A percentile compares a stretch with the other conserved stretches of the same genome.
phyloP scores from a whole-genome alignment of 1,140 invertebrate genomes.

The Eciton burchellii region DNA sequence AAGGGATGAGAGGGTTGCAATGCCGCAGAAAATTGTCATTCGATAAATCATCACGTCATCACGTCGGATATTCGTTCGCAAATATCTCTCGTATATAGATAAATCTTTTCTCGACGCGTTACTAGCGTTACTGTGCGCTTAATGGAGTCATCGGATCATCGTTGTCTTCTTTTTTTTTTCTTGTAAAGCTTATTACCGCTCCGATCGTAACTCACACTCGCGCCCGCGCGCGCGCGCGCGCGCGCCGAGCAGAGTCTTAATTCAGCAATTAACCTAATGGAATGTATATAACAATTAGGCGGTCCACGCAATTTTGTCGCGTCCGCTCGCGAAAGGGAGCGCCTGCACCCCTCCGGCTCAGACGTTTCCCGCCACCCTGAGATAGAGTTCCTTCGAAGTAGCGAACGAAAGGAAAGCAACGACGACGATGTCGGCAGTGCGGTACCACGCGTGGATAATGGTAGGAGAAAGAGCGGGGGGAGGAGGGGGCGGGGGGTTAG shows the following conservation, averaged over 20 bases:
- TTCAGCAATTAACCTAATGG: conserved; percentile 86
- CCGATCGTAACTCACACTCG: conserved; percentile 75
- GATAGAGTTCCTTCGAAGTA: conserved; percentile 26
- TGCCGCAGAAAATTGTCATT: no score
- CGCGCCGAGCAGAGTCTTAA: conserved; percentile 82
- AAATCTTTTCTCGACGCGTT: no score
- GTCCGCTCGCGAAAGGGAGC: conserved; percentile 59
- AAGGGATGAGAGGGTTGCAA: no score
- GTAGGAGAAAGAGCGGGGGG: conserved; percentile 31
- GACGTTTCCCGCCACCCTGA: conserved; percentile 20
- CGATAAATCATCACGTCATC: no score
- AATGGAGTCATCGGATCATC: conserved; percentile 39
- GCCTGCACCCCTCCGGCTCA: conserved; percentile 60
- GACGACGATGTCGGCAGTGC: conserved; percentile 1
- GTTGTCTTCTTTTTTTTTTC: no score
- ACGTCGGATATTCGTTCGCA: no score
- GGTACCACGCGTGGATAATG: conserved; percentile 43
- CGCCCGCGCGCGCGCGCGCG: conserved; percentile 57
- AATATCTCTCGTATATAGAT: no score
- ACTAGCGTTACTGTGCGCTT: no score
- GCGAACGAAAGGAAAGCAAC: conserved; percentile 54
- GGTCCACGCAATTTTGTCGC: conserved; percentile 78
- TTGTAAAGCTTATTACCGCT: conserved; percentile 53
- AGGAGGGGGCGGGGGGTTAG: conserved; percentile 66
- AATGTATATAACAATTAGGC: conserved; percentile 86